Evolutionary conservation across 1,140 invertebrate genomes (phyloP).

Genomic region (Choristoneura fumiferana): DNA sequence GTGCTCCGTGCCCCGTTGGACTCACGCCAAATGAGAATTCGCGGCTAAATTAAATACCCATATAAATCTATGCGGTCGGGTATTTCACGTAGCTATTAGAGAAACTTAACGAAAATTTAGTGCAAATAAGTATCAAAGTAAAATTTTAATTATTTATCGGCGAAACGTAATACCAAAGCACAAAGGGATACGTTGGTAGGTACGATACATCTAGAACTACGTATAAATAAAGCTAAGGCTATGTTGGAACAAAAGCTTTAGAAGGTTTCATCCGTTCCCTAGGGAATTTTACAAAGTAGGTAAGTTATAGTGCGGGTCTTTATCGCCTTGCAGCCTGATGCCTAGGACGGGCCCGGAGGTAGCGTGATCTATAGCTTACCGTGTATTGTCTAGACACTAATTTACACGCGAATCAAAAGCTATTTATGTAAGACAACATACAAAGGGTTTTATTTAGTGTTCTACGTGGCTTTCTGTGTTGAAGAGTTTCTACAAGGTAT

Average conservation of each 20-base stretch:
- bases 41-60: constrained; percentile 12
- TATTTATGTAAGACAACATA: too few relatives aligned
- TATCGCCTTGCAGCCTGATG: not conserved
- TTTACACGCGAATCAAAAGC: too few relatives aligned
- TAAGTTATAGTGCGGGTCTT: constrained; percentile 8
- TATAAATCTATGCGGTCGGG: constrained; percentile 16
- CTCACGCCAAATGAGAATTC: constrained; percentile 3
- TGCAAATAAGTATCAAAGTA: not conserved
- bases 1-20: not conserved
- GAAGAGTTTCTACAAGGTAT: too few relatives aligned
- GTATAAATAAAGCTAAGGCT: not conserved
- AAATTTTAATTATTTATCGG: not conserved
- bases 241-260: constrained; percentile 3
- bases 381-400: too few relatives aligned
- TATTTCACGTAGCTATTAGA: constrained; percentile 3
- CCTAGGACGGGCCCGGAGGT: constrained; percentile 4
- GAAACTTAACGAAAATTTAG: not conserved
- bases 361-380: not conserved
- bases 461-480: too few relatives aligned
- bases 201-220: not conserved
- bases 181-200: not conserved
- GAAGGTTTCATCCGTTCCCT: not conserved
- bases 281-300: constrained; percentile 12
- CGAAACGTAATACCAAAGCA: not conserved
- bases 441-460: too few relatives aligned